phyloP scores from a whole-genome alignment of 2,888 invertebrate genomes.

The Melolontha melolontha region DNA sequence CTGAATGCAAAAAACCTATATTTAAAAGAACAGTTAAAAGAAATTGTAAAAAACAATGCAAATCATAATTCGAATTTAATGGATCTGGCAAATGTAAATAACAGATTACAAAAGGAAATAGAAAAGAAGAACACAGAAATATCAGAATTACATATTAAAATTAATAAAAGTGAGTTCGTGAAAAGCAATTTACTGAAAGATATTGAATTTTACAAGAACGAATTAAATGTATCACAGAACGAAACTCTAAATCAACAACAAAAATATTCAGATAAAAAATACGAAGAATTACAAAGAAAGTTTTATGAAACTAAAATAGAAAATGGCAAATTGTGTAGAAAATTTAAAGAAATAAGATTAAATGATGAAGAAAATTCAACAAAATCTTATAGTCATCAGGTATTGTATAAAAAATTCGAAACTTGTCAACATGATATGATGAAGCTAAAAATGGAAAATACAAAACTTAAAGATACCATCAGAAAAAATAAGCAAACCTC shows the following conservation, averaged over 20 bases:
- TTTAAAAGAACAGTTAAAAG: slow-evolving; percentile 31
- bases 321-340: slow-evolving; percentile 31
- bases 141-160: slow-evolving; percentile 20
- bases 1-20: slow-evolving; percentile 8
- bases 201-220: slow-evolving; percentile 39
- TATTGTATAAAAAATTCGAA: slow-evolving; percentile 33
- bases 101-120: slow-evolving; percentile 35
- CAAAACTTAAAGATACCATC: slow-evolving; percentile 29
- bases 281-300: slow-evolving; percentile 36
- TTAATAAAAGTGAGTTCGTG: slow-evolving; percentile 34
- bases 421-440: slow-evolving; percentile 27
- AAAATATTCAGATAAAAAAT: slow-evolving; percentile 20
- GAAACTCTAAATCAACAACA: not conserved
- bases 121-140: slow-evolving; percentile 34
- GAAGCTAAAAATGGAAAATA: slow-evolving; percentile 37
- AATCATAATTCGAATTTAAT: slow-evolving; percentile 22
- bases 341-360: slow-evolving; percentile 32
- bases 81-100: slow-evolving; percentile 31
- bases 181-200: slow-evolving; percentile 39
- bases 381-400: slow-evolving; percentile 25
- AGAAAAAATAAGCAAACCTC: slow-evolving; percentile 13
- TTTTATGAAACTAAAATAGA: slow-evolving; percentile 36
- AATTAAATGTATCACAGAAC: slow-evolving; percentile 23
- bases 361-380: slow-evolving; percentile 7
- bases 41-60: slow-evolving; percentile 9